phyloP scores from a whole-genome alignment of 2,797 vertebrate genomes.

The Cryptoprocta ferox region DNA sequence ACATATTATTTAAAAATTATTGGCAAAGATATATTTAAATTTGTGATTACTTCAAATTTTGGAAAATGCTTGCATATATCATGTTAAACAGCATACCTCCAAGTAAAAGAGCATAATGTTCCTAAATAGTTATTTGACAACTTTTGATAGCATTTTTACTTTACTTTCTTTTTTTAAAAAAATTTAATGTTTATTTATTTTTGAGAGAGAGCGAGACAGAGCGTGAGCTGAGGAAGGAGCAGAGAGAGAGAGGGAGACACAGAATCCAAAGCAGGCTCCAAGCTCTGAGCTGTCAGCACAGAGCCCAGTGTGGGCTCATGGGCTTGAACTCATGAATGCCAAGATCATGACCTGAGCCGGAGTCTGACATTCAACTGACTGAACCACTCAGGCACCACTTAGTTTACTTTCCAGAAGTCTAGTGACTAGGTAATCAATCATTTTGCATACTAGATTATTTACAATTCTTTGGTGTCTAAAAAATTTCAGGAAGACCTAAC shows the following conservation, averaged over 20 bases:
- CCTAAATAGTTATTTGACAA: background rate
- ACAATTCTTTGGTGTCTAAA: background rate
- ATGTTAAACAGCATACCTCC: background rate
- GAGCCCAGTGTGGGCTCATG: too few relatives aligned
- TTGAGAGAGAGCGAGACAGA: too few relatives aligned
- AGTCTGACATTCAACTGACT: too few relatives aligned
- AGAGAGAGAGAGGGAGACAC: too few relatives aligned
- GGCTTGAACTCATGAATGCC: too few relatives aligned
- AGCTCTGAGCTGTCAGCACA: too few relatives aligned
- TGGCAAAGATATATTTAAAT: background rate
- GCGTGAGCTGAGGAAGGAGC: too few relatives aligned
- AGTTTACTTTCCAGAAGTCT: slow-evolving; percentile 13
- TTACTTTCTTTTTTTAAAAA: background rate
- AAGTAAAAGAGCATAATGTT: background rate
- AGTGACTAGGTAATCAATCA: background rate
- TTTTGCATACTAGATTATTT: background rate
- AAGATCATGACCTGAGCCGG: too few relatives aligned
- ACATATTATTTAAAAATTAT: background rate
- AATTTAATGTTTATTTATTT: too few relatives aligned
- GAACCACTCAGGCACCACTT: background rate
- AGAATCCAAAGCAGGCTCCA: too few relatives aligned
- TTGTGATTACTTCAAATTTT: background rate
- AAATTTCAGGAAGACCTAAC: background rate
- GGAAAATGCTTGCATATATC: background rate
- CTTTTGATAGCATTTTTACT: background rate